Percentiles rank a stretch among this genome's conserved stretches.
Conservation (phyloP, 2,797 vertebrate species). For the Sebastes hubbsi region DNA sequence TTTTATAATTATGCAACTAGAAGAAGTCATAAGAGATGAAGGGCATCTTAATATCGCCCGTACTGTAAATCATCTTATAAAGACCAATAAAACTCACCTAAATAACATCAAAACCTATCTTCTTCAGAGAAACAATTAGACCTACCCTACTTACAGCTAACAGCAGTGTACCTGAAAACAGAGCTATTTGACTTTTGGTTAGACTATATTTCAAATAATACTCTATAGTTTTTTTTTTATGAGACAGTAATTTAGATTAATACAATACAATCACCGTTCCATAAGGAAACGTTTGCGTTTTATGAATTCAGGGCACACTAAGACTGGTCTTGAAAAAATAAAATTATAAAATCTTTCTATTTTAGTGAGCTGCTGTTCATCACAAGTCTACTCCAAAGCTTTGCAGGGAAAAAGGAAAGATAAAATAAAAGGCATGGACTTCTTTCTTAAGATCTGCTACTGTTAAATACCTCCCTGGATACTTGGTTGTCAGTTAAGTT, state of each 20-base stretch:
- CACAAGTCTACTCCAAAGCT: background rate
- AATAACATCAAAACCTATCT: background rate
- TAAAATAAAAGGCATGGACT: background rate
- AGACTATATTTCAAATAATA: background rate
- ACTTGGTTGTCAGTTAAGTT: constrained; percentile 5
- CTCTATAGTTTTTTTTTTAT: background rate
- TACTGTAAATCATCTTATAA: background rate
- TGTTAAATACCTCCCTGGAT: constrained; percentile 17
- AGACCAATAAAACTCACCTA: background rate
- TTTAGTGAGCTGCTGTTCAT: background rate
- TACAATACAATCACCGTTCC: background rate
- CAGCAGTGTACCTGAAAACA: background rate
- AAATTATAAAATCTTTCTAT: too few species aligned
- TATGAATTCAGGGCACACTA: background rate
- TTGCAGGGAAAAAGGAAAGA: constrained; percentile 12
- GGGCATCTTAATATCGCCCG: background rate
- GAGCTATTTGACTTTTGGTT: background rate
- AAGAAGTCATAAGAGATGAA: background rate
- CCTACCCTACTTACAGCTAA: background rate
- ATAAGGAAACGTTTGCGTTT: background rate
- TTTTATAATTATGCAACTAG: background rate
- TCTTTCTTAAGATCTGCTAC: background rate
- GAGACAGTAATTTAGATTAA: background rate
- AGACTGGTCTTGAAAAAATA: background rate
- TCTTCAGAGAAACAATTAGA: background rate